Conservation (phyloP, 2,113 vertebrate genomes). For the Austrofundulus limnaeus region DNA sequence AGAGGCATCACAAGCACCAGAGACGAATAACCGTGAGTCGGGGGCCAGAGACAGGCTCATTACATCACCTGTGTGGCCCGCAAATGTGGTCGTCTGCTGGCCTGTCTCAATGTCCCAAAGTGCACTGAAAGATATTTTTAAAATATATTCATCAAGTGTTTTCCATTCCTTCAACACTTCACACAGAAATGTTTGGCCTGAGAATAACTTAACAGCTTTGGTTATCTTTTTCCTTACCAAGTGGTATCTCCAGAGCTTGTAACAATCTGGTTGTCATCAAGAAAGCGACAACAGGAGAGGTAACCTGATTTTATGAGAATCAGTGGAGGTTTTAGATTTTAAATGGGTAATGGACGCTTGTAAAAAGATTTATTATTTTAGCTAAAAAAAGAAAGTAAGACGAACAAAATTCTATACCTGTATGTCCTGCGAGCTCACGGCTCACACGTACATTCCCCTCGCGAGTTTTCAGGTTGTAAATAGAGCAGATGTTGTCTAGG, state of each 20-base stretch:
- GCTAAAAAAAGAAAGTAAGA: background rate
- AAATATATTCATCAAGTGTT: background rate
- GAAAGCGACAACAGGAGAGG: slow-evolving; percentile 97
- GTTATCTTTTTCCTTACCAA: slow-evolving; percentile 82
- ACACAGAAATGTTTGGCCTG: background rate
- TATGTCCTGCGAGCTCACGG: slow-evolving; percentile 96
- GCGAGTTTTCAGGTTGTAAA: slow-evolving; percentile 99
- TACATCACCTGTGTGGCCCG: slow-evolving; percentile 97
- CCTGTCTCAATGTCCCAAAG: slow-evolving; percentile 99
- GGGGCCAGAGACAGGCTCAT: slow-evolving; percentile 98
- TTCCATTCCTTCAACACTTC: background rate
- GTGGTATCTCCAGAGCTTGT: slow-evolving; percentile 99
- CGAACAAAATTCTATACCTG: slow-evolving; percentile 78
- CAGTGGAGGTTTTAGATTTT: slow-evolving; percentile 5
- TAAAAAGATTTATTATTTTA: background rate
- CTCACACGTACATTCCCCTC: slow-evolving; percentile 99
- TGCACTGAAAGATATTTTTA: slow-evolving; percentile 78
- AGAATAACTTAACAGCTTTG: too few species aligned
- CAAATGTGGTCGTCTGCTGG: slow-evolving; percentile 98
- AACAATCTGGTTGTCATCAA: slow-evolving; percentile 99
- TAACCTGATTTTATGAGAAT: slow-evolving; percentile 82
- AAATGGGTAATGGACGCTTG: background rate
- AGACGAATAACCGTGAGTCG: slow-evolving; percentile 94
- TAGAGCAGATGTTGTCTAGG: slow-evolving; percentile 99
- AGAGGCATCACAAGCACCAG: slow-evolving; percentile 97